Percentiles rank a stretch among this genome's conserved stretches.
phyloP scores from a whole-genome alignment of 2,888 invertebrate genomes.

The Colletes collaris region DNA sequence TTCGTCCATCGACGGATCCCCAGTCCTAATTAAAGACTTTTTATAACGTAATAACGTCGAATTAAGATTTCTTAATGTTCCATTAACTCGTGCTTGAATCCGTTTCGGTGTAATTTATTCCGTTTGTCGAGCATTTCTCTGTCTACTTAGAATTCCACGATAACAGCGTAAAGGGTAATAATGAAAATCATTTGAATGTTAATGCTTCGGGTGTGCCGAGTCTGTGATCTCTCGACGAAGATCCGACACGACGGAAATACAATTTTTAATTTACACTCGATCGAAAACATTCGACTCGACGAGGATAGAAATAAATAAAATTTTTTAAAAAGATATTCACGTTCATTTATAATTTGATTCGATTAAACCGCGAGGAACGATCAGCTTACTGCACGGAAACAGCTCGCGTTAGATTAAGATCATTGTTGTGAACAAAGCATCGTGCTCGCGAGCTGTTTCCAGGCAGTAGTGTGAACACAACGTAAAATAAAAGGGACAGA shows the following conservation, averaged over 20 bases:
- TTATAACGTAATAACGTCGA: neutral
- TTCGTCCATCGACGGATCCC: neutral
- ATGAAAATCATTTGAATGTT: neutral
- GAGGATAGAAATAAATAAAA: no score
- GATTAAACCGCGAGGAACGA: conserved; percentile 23
- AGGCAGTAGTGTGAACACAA: conserved; percentile 29
- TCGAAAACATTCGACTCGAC: no score
- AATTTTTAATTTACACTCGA: no score
- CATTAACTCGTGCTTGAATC: neutral
- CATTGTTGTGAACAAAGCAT: conserved; percentile 16
- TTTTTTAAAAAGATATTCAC: no score
- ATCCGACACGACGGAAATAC: no score
- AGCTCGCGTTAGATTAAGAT: conserved; percentile 40
- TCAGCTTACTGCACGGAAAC: neutral
- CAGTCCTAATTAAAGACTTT: conserved; percentile 1
- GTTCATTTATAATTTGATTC: neutral
- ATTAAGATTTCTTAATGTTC: neutral
- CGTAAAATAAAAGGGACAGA: conserved; percentile 29
- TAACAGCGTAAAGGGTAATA: neutral
- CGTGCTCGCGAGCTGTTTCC: conserved; percentile 9
- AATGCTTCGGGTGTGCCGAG: neutral
- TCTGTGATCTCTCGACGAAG: no score
- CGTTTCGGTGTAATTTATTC: neutral
- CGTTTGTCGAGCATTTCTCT: neutral
- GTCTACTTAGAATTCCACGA: neutral